Percentiles rank a stretch among this genome's conserved stretches.
Evolutionary conservation across 2,113 vertebrate species (phyloP).

Genomic region (Leucosticte australis): DNA sequence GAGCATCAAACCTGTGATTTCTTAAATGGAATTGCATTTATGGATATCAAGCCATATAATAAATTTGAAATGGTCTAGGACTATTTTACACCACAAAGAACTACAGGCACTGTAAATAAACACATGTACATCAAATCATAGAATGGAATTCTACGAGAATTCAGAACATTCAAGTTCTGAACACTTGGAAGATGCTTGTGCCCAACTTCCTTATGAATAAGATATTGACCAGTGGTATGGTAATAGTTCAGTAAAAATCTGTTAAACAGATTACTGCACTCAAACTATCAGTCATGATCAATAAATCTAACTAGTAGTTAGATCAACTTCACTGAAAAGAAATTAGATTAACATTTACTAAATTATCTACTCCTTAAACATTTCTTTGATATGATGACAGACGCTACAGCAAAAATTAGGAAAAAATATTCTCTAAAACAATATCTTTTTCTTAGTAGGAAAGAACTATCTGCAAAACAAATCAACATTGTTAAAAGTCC

Average conservation of each 20-base stretch:
- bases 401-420: neutral
- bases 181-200: neutral
- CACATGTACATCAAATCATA: neutral
- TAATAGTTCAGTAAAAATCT: neutral
- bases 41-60: neutral
- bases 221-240: neutral
- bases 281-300: constrained; percentile 28
- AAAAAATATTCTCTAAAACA: neutral
- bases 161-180: neutral
- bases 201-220: neutral
- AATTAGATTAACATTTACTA: neutral
- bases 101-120: neutral
- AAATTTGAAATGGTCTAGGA: neutral
- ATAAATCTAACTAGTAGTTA: neutral
- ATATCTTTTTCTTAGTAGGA: neutral
- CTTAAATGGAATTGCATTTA: neutral
- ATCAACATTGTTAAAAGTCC: neutral
- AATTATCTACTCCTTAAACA: neutral
- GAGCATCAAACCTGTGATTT: neutral
- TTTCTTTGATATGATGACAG: neutral
- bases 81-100: neutral
- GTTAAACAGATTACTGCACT: constrained; percentile 24
- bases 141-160: neutral
- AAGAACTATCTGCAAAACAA: neutral
- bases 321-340: neutral